A percentile compares a stretch with the other conserved stretches of the same genome.
Evolutionary conservation across 2,113 vertebrate genomes (phyloP).

Genomic region (Baryphthengus martii): DNA sequence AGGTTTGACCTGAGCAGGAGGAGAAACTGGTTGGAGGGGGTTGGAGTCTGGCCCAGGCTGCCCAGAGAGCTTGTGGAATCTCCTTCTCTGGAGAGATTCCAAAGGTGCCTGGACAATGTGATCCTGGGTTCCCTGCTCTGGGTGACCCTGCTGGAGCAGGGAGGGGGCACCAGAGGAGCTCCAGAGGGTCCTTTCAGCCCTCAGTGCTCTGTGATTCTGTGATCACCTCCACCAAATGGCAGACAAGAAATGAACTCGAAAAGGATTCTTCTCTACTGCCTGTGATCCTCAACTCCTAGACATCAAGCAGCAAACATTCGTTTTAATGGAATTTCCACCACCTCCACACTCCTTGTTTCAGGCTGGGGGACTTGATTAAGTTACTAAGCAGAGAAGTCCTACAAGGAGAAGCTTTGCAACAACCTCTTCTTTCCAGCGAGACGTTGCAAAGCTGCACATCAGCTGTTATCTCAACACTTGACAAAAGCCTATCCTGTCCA

Average conservation of each 20-base stretch:
- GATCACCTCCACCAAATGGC: background rate
- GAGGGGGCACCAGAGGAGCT: no score
- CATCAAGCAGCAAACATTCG: background rate
- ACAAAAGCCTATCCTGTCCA: background rate
- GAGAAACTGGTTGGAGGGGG: no score
- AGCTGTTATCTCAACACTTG: background rate
- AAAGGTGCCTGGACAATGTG: no score
- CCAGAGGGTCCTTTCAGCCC: no score
- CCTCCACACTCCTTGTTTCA: background rate
- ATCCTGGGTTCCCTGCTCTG: no score
- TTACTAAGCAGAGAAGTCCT: background rate
- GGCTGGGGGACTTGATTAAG: background rate
- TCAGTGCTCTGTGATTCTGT: background rate
- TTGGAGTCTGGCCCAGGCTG: no score
- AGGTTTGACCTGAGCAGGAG: no score
- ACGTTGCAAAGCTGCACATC: background rate
- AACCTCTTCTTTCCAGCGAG: background rate
- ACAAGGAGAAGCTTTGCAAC: background rate
- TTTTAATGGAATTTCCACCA: background rate
- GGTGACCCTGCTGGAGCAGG: no score
- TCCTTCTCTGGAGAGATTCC: no score
- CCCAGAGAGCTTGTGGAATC: no score
- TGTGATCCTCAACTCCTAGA: background rate
- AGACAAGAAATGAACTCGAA: background rate
- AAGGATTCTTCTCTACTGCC: background rate